These are phyloP conservation scores for Lepilemur septentrionalis DNA, from an alignment of 2,797 vertebrate species.

Conservation along the genomic window DNA sequence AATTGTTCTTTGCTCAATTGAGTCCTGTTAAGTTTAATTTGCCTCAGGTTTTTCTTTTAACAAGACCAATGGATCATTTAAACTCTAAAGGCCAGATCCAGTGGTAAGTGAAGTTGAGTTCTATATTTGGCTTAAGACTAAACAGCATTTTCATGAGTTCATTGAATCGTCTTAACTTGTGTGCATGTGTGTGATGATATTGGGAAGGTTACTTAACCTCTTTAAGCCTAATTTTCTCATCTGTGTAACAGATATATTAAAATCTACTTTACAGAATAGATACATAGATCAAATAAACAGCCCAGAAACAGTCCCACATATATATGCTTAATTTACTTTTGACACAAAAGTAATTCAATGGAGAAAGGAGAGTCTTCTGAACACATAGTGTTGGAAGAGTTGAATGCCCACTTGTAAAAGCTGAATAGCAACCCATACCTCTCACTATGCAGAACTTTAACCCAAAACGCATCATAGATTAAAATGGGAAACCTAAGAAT, in stretches of 20 bases:
- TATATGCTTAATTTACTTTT: neutral
- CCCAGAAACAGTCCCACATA: neutral
- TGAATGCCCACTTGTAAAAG: neutral
- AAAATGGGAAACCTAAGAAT: neutral
- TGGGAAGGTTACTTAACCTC: neutral
- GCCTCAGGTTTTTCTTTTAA: too few relatives aligned
- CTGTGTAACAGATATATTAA: neutral
- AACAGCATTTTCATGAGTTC: neutral
- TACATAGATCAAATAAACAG: neutral
- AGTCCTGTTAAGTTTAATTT: too few relatives aligned
- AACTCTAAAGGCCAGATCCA: neutral
- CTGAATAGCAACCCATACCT: neutral
- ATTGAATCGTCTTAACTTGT: neutral
- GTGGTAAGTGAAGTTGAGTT: neutral
- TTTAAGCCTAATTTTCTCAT: neutral
- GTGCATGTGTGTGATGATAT: neutral
- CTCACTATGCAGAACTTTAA: neutral
- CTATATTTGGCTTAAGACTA: neutral
- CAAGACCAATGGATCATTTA: neutral
- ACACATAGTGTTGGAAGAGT: neutral
- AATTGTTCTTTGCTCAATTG: too few relatives aligned
- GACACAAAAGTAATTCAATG: neutral
- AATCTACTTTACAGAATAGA: neutral
- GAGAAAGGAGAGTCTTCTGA: neutral
- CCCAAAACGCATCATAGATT: neutral